These are phyloP conservation scores for Cheilosia variabilis DNA, from an alignment of 2,888 invertebrate genomes.

Conservation along the genomic window DNA sequence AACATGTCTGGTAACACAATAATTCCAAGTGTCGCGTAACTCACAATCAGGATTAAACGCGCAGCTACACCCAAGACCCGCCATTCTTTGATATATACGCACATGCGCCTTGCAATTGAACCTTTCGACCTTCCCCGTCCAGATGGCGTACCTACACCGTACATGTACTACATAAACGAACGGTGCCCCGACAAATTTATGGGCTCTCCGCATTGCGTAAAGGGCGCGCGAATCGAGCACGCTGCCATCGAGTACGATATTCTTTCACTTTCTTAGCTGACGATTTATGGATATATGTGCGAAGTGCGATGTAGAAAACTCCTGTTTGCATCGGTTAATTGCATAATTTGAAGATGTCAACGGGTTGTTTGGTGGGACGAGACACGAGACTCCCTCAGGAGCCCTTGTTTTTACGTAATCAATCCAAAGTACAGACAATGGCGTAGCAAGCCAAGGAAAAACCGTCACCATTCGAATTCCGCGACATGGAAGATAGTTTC, in stretches of 20 bases:
- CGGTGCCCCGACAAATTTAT: slow-evolving; percentile 51
- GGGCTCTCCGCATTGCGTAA: slow-evolving; percentile 58
- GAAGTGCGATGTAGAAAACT: slow-evolving; percentile 34
- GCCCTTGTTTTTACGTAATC: slow-evolving; percentile 60
- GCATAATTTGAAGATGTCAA: slow-evolving; percentile 65
- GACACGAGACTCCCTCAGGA: slow-evolving; percentile 47
- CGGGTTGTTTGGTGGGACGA: slow-evolving; percentile 18
- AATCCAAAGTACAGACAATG: slow-evolving; percentile 53
- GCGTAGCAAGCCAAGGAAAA: not conserved
- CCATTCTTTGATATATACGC: slow-evolving; percentile 21
- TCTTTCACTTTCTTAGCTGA: slow-evolving; percentile 37
- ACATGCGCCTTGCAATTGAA: slow-evolving; percentile 45
- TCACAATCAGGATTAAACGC: slow-evolving; percentile 59
- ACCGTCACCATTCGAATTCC: slow-evolving; percentile 38
- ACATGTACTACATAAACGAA: no score
- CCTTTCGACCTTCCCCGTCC: slow-evolving; percentile 49
- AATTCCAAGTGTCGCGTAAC: slow-evolving; percentile 58
- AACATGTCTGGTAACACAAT: slow-evolving; percentile 35
- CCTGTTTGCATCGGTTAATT: slow-evolving; percentile 39
- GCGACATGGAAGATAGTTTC: slow-evolving; percentile 68
- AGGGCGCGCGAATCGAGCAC: slow-evolving; percentile 41
- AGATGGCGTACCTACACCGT: not conserved
- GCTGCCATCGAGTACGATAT: slow-evolving; percentile 20
- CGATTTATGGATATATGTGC: slow-evolving; percentile 39
- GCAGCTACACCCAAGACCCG: not conserved